Evolutionary conservation across 2,888 invertebrate genomes (phyloP).

Genomic region (Chloroclysta siterata): DNA sequence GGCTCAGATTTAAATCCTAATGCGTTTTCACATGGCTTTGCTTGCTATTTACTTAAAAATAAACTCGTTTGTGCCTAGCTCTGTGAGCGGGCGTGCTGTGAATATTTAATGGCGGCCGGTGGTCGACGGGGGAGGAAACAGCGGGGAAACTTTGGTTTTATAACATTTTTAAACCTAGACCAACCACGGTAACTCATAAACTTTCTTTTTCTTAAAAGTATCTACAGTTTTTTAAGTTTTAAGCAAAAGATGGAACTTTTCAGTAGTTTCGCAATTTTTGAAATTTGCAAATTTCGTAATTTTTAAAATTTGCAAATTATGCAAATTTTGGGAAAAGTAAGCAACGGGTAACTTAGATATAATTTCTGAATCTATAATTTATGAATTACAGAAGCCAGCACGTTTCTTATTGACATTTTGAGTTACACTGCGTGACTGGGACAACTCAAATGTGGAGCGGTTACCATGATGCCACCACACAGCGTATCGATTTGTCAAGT

Average conservation of each 20-base stretch:
- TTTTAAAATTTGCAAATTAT: too few relatives aligned
- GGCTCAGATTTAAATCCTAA: slow-evolving; percentile 32
- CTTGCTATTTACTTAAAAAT: slow-evolving; percentile 45
- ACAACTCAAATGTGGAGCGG: too few relatives aligned
- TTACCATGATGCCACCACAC: too few relatives aligned
- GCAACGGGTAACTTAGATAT: too few relatives aligned
- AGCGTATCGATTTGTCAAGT: too few relatives aligned
- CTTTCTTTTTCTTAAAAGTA: neutral
- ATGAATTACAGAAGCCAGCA: too few relatives aligned
- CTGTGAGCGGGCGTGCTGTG: slow-evolving; percentile 37
- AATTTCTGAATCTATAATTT: too few relatives aligned
- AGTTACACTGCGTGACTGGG: too few relatives aligned
- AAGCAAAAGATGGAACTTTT: neutral
- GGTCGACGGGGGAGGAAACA: slow-evolving; percentile 8
- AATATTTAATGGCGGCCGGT: slow-evolving; percentile 42
- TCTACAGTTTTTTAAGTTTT: neutral
- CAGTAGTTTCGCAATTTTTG: too few relatives aligned
- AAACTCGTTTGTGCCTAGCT: slow-evolving; percentile 45
- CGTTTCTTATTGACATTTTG: too few relatives aligned
- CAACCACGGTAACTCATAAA: neutral
- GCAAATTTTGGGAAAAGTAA: too few relatives aligned
- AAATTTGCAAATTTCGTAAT: too few relatives aligned
- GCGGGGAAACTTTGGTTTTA: slow-evolving; percentile 14
- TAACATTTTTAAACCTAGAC: slow-evolving; percentile 6
- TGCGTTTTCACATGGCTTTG: slow-evolving; percentile 42